These are phyloP conservation scores for Circaetus gallicus DNA, from an alignment of 2,113 vertebrate genomes.

Conservation along the genomic window DNA sequence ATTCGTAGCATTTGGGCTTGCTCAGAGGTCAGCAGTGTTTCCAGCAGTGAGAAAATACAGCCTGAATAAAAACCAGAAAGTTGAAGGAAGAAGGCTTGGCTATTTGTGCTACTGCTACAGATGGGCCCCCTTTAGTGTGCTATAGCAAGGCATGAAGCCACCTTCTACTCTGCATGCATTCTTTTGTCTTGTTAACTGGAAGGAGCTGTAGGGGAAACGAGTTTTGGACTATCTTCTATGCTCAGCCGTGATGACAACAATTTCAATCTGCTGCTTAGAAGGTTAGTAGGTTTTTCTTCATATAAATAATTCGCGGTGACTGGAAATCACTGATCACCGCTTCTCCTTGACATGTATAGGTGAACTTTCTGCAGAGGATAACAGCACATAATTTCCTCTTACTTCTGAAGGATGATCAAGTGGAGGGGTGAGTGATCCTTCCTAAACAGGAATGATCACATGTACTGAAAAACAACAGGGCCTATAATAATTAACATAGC, in stretches of 20 bases:
- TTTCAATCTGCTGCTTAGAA: neutral
- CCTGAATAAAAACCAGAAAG: slow-evolving; percentile 41
- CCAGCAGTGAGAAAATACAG: neutral
- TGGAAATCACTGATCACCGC: neutral
- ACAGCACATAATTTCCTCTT: neutral
- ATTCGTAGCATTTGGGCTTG: neutral
- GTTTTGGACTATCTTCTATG: neutral
- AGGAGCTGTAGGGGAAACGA: neutral
- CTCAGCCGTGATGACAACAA: neutral
- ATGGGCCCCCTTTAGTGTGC: neutral
- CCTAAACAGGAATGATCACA: neutral
- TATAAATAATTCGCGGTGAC: neutral
- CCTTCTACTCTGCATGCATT: neutral
- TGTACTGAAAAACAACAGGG: neutral
- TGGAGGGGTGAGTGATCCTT: neutral
- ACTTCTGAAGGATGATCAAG: neutral
- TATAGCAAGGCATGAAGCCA: neutral
- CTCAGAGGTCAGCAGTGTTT: slow-evolving; percentile 28
- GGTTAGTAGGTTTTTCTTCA: neutral
- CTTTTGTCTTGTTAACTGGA: neutral
- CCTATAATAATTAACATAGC: neutral
- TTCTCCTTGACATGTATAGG: neutral
- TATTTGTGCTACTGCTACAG: neutral
- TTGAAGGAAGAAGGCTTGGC: slow-evolving; percentile 24
- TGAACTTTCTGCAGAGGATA: neutral